These are phyloP conservation scores for Tetrao urogallus DNA, from an alignment of 2,113 vertebrate species.

Conservation along the genomic window DNA sequence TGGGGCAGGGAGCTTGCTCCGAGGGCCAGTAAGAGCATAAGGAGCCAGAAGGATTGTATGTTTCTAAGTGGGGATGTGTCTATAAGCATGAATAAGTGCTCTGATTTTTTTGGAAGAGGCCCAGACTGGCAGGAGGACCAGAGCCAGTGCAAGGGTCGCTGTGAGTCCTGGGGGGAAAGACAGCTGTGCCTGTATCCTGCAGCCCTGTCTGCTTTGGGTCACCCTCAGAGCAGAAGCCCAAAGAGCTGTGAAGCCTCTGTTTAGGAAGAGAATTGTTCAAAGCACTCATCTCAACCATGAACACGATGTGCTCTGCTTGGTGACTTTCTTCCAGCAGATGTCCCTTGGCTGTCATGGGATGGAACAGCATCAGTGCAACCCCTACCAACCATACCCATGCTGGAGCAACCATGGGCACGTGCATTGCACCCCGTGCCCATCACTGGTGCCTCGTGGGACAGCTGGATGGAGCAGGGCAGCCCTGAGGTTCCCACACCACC, in stretches of 20 bases:
- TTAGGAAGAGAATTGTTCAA: background rate
- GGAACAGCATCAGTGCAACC: background rate
- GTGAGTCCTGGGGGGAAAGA: background rate
- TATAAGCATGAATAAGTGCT: background rate
- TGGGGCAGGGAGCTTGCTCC: background rate
- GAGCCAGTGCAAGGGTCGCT: accelerated
- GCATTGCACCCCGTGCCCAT: background rate
- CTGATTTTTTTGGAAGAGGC: background rate
- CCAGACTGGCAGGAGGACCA: background rate
- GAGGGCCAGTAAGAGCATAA: background rate
- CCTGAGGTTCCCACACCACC: accelerated
- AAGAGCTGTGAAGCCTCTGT: background rate
- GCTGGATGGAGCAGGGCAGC: background rate
- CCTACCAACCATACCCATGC: background rate
- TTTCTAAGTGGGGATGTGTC: background rate
- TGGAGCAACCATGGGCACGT: background rate
- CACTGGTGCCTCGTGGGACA: background rate
- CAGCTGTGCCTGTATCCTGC: background rate
- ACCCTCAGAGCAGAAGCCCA: background rate
- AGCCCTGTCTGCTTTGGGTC: background rate
- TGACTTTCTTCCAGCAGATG: background rate
- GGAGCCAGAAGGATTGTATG: background rate
- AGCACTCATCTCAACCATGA: background rate
- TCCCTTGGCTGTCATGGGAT: background rate
- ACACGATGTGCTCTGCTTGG: background rate